Evolutionary conservation across 2,888 invertebrate species (phyloP).

Genomic region (Nymphalis urticae): DNA sequence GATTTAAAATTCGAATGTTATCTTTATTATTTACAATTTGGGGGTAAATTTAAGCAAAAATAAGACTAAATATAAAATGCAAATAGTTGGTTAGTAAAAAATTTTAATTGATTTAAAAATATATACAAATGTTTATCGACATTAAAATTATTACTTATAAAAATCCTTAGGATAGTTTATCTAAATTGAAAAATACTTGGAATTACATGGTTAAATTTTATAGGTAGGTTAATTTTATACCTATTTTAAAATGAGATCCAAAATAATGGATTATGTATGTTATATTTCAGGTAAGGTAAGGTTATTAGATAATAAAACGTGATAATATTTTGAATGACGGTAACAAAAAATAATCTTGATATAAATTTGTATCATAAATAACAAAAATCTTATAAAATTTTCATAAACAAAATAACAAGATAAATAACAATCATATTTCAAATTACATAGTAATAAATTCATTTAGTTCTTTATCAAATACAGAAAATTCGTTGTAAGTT

Average conservation of each 20-base stretch:
- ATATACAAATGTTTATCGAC: not conserved
- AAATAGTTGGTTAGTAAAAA: slow-evolving; percentile 5
- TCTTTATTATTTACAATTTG: too few relatives aligned
- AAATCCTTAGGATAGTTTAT: not conserved
- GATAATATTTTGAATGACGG: not conserved
- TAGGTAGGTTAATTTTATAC: not conserved
- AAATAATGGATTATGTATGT: not conserved
- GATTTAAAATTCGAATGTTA: not conserved
- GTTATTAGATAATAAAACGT: not conserved
- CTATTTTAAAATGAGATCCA: not conserved
- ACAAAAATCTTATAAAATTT: slow-evolving; percentile 2
- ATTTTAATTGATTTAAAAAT: slow-evolving; percentile 7
- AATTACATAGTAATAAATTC: not conserved
- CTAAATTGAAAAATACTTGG: not conserved
- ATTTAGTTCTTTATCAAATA: not conserved
- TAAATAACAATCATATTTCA: not conserved
- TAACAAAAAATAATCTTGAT: not conserved
- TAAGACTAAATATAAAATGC: not conserved
- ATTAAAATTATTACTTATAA: not conserved
- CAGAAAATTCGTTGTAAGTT: not conserved
- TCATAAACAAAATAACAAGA: slow-evolving; percentile 7
- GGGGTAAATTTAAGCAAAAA: too few relatives aligned
- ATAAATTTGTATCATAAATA: not conserved
- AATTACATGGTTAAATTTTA: not conserved
- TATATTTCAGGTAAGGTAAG: not conserved